Base-by-base conservation (phyloP, 2,888 invertebrate species). In the Caenorhabditis doughertyi region DNA sequence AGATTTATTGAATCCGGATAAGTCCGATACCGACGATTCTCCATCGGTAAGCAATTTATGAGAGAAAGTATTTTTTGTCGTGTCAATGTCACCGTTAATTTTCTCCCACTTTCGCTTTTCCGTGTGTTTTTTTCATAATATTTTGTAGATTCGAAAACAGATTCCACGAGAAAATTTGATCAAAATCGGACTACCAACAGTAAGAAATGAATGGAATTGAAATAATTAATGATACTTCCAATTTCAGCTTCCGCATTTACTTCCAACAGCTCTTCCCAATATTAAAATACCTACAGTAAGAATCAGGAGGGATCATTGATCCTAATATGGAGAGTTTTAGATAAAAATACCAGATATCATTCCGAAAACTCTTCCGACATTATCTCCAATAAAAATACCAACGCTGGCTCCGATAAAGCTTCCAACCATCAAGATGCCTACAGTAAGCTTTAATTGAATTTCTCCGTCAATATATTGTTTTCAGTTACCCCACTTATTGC, bases 61-160 rank as follows among this genome's bases (percentile, higher is more conserved):
- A 32, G 56, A 42, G 65, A 56, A 55, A 58, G 16, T 47, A 44
- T 25, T 39, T 13, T n/a, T 18, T 51, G 35, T 47, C 29, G 44
- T 49, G n/a, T 49, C 29, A 35, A 51, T 51, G 23, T 49, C 11
- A 32, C 58, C 47, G 49, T 27, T 21, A 18, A 55, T 32, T 35
- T 55, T 42, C 18, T 39, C 68, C 55, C 16, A 56, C 39, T 77
- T 68, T 49, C 51, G 56, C 62, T 77, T 74, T 68, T 62, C 70
- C 60, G 58, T 53, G 55, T 68, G 56, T 44, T 60, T 68, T 77
- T 76, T 68, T 60, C 55, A 18, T n/a, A 39, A 67, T 29, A 39
- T 67, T 58, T 58, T 27, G 8, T 51, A 67, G 65, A 76, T 76
- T 29, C 21, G 7, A 65, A 58, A 39, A 18, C 32, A 21, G 70